These are phyloP conservation scores for Gracilinanus agilis DNA, from an alignment of 2,113 vertebrate genomes.

Conservation along the genomic window DNA sequence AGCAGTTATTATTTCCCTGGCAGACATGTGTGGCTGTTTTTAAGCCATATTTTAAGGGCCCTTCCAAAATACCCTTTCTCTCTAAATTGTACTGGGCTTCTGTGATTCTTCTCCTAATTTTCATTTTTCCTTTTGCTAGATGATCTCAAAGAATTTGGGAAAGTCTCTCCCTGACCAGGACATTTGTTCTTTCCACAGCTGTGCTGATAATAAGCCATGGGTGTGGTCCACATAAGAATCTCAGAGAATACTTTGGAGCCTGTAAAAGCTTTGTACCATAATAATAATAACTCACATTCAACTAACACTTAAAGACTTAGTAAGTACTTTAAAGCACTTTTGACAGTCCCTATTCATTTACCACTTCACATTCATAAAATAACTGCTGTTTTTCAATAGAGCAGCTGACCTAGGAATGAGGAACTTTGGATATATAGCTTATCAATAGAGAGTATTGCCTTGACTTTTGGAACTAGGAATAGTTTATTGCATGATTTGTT, in stretches of 20 bases:
- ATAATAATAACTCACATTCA: not conserved
- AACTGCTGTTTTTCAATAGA: not conserved
- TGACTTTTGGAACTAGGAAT: not conserved
- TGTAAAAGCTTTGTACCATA: not conserved
- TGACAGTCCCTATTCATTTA: not conserved
- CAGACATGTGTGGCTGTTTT: not conserved
- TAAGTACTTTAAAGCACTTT: not conserved
- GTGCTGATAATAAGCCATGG: too few species aligned
- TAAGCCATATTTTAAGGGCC: not conserved
- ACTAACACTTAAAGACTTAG: not conserved
- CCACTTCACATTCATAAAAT: not conserved
- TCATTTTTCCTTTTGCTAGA: not conserved
- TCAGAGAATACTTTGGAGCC: not conserved
- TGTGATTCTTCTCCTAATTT: not conserved
- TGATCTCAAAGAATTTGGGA: accelerated
- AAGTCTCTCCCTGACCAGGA: not conserved
- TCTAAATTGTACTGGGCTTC: not conserved
- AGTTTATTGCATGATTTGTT: slow-evolving; percentile 47
- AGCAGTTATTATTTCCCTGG: not conserved
- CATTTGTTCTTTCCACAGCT: accelerated
- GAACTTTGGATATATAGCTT: not conserved
- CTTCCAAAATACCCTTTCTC: not conserved
- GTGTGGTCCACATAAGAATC: not conserved
- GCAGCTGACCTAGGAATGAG: not conserved
- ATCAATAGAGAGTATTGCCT: not conserved